These are phyloP conservation scores for Drosophila ohnishii DNA, from an alignment of 1,140 invertebrate genomes.

Conservation along the genomic window DNA sequence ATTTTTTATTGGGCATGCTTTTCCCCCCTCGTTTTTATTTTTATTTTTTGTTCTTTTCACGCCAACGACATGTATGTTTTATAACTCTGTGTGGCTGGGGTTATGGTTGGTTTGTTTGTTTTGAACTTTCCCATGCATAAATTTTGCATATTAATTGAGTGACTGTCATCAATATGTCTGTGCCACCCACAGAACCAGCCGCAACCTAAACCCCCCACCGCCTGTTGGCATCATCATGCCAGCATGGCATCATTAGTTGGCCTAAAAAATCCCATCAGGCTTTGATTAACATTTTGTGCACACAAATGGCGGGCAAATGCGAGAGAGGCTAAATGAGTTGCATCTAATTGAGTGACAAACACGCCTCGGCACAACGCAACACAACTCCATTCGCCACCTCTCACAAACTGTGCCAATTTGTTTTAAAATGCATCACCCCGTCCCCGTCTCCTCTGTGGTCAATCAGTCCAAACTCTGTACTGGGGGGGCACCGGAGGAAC, in stretches of 20 bases:
- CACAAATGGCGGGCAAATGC: constrained; percentile 63
- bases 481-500: constrained; percentile 7
- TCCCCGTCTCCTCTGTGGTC: constrained; percentile 36
- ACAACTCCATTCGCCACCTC: constrained; percentile 29
- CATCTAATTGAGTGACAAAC: constrained; percentile 80
- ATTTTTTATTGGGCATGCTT: constrained; percentile 55
- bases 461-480: constrained; percentile 41
- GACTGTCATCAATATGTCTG: constrained; percentile 58
- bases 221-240: background rate
- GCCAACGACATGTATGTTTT: constrained; percentile 26
- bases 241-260: constrained; percentile 59
- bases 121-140: constrained; percentile 80
- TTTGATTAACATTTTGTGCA: constrained; percentile 79
- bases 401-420: constrained; percentile 81
- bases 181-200: constrained; percentile 2
- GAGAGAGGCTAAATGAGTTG: constrained; percentile 70
- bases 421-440: constrained; percentile 75
- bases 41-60: constrained; percentile 2
- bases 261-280: constrained; percentile 74
- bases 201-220: background rate
- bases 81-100: constrained; percentile 42
- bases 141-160: constrained; percentile 81
- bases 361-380: constrained; percentile 31
- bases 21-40: constrained; percentile 11
- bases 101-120: constrained; percentile 63